Base-by-base conservation (phyloP, 2,797 vertebrate genomes). In the Gobionotothen gibberifrons region DNA sequence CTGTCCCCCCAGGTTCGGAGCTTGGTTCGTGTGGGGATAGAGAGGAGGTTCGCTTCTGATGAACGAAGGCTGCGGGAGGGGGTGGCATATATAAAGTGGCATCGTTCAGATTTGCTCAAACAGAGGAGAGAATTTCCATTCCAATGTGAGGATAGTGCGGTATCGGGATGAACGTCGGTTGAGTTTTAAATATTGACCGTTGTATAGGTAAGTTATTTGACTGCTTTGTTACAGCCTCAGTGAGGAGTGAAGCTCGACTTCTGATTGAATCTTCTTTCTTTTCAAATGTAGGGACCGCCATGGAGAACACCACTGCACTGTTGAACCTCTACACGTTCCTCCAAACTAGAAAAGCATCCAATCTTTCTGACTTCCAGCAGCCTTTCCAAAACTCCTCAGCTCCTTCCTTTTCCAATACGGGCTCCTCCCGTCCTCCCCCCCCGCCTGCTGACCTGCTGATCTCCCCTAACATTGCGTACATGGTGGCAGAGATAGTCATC, bases 401-500 rank as follows among this genome's bases (percentile, higher is more conserved):
- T 15, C 17, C 53, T 17, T 40, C 65, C 14, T 13, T 32, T 59
- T 62, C 55, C 29, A 64, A 69, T 1, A 3, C 15, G 14, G 17
- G 55, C 54, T 68, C 58, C 40, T 42, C 56, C 29, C 44, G 76
- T 9, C 7, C 68, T 9, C n/a, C 75, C 0, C 58, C 76, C 17
- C 66, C 61, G 0, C 21, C 87, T 1, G 11, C 54, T 0, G 81
- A 81, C 14, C 6, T 76, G 52, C 56, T 62, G 32, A 69, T 84
- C 2, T 89, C 90, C 36, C 80, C 92, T 3, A 94, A 95, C 5
- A 40, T 84, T 13, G 83, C 90, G 0, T 96, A 96, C 87, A 85
- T 92, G 78, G 74, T 56, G 2, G 93, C 92, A 0, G 95, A 96
- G 86, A 89, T 96, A 0, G 3, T 90, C 53, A 95, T 96, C 1